Evolutionary conservation across 2,888 invertebrate genomes (phyloP), one percentile per base, ranked within the genome.

Genomic region (Drosophila prostipennis): DNA sequence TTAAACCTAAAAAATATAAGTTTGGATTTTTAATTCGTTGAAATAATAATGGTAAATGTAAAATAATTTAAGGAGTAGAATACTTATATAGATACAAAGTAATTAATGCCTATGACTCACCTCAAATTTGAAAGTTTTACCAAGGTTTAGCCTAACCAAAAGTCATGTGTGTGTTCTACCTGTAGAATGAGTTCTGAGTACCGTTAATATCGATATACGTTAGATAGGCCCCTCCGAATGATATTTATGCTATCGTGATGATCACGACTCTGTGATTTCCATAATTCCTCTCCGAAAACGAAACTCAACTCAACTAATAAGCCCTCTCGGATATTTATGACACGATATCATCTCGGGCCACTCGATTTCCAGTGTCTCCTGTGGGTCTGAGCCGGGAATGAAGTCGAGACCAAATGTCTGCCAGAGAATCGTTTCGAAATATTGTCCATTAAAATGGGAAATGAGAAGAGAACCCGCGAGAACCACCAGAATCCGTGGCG

Each of bases 271-370:
- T 6, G 11, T 42, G 67, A 55, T 74, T 73, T 73, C 65, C 67
- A 74, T 29, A 58, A 67, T 72, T 58, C 29, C 54, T 36, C 23
- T 16, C 16, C 36, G 29, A 58, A 52, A 49, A 69, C 51, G 55
- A 60, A 56, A 76, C 54, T 16, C 39, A 57, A 14, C 49, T 45
- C 65, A 71, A 68, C 78, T 86, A 88, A 87, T 89, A 78, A 74
- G 71, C 63, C 57, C 58, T 57, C 52, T 73, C 68, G 84, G 78
- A 88, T 89, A 81, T 89, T 88, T 88, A 90, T 90, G 87, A 89
- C 73, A 79, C 84, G 90, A 88, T 90, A 86, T 83, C 81, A 87
- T 80, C 77, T 76, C 68, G 71, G 54, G 68, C 64, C 75, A 61
- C 45, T 65, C 68, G 40, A 59, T 58, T 54, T 68, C 14, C 46